phyloP scores from a whole-genome alignment of 2,888 invertebrate species.

The Platycheirus albimanus region DNA sequence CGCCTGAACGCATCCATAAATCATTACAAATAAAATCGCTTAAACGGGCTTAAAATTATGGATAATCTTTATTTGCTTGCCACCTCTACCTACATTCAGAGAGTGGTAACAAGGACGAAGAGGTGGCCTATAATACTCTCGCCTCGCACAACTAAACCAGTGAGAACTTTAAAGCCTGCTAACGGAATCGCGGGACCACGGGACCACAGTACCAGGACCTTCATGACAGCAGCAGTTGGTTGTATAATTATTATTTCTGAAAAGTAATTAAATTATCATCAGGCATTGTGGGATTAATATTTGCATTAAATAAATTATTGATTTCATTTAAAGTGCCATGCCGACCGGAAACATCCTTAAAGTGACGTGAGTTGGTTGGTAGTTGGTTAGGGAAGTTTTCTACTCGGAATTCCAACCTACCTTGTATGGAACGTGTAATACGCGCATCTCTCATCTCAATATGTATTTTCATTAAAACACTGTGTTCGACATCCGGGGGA shows the following conservation, averaged over 20 bases:
- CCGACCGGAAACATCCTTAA: no score
- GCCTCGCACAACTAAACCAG: slow-evolving; percentile 25
- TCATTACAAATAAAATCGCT: slow-evolving; percentile 64
- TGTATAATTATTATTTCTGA: slow-evolving; percentile 38
- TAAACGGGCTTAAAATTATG: slow-evolving; percentile 64
- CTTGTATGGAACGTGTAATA: no score
- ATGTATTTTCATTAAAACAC: no score
- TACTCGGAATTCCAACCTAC: no score
- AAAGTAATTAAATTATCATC: slow-evolving; percentile 58
- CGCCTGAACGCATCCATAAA: slow-evolving; percentile 59
- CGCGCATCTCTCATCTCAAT: no score
- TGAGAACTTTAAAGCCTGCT: slow-evolving; percentile 19
- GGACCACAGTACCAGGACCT: no score
- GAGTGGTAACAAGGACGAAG: neutral
- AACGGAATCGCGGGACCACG: no score
- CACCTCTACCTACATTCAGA: neutral
- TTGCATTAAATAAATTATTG: slow-evolving; percentile 35
- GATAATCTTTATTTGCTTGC: slow-evolving; percentile 52
- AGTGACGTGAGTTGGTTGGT: no score
- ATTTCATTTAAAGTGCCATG: slow-evolving; percentile 2
- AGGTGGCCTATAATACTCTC: no score
- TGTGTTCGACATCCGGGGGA: no score
- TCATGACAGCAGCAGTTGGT: slow-evolving; percentile 11
- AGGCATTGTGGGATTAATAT: slow-evolving; percentile 24
- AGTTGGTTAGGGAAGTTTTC: no score